Evolutionary conservation across 2,113 vertebrate species (phyloP).

Genomic region (Marmota monax): DNA sequence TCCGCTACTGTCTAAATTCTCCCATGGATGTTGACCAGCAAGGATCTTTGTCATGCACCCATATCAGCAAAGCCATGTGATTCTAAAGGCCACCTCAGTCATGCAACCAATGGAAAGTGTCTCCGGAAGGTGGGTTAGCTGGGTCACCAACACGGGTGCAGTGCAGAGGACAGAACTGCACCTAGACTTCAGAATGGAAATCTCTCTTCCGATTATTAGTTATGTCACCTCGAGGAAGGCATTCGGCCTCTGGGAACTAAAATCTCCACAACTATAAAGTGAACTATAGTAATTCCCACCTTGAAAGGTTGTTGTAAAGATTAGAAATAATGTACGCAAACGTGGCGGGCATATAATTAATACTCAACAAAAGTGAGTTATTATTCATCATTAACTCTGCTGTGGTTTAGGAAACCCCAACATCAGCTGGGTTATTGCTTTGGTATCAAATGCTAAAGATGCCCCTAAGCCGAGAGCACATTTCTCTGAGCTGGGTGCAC

Average conservation of each 20-base stretch:
- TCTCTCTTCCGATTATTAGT: not conserved
- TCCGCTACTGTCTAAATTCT: not conserved
- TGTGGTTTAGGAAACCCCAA: not conserved
- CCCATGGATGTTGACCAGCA: not conserved
- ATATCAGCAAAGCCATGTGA: not conserved
- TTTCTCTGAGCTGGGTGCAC: too few species aligned
- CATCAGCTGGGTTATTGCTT: not conserved
- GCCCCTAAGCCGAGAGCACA: not conserved
- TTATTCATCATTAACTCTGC: not conserved
- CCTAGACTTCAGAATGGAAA: not conserved
- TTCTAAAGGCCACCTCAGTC: not conserved
- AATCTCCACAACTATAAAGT: not conserved
- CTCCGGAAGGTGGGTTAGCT: not conserved
- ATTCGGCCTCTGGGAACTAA: not conserved
- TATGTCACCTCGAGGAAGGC: not conserved
- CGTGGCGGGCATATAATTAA: too few species aligned
- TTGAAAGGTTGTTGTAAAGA: not conserved
- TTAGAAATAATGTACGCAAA: not conserved
- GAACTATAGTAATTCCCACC: not conserved
- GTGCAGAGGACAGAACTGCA: not conserved
- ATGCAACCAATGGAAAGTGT: not conserved
- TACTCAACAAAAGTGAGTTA: not conserved
- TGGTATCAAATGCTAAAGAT: not conserved
- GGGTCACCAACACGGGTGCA: not conserved
- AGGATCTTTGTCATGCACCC: not conserved